These are phyloP conservation scores for Tretioscincus oriximinensis DNA, from an alignment of 2,113 vertebrate species.

Conservation along the genomic window DNA sequence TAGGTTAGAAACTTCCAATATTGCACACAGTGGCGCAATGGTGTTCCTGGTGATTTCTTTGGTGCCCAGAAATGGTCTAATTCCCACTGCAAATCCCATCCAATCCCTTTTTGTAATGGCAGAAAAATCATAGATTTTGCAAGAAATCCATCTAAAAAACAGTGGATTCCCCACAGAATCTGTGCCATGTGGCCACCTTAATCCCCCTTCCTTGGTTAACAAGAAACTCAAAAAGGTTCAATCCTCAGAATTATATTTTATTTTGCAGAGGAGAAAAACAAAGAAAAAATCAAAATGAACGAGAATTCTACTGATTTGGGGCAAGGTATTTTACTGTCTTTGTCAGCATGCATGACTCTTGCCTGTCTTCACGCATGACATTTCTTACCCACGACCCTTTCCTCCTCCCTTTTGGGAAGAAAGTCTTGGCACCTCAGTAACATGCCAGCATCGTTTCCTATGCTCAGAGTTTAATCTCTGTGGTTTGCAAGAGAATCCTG, in stretches of 20 bases:
- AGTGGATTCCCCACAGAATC: too few relatives aligned
- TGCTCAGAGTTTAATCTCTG: conserved; percentile 19
- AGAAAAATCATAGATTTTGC: too few relatives aligned
- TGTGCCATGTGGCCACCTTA: background rate
- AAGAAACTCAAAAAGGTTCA: background rate
- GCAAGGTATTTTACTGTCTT: conserved; percentile 66
- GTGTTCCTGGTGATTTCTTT: too few relatives aligned
- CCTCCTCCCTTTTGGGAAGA: conserved; percentile 27
- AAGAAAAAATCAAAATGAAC: conserved; percentile 68
- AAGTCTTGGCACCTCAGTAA: background rate
- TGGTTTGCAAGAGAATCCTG: conserved; percentile 52
- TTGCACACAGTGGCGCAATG: too few relatives aligned
- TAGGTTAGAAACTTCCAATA: too few relatives aligned
- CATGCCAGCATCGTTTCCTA: conserved; percentile 23
- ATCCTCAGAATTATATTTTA: conserved; percentile 7
- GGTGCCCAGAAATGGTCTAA: too few relatives aligned
- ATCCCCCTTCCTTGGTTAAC: background rate
- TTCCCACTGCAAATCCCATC: too few relatives aligned
- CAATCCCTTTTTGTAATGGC: too few relatives aligned
- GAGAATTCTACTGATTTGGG: conserved; percentile 66
- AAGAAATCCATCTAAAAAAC: too few relatives aligned
- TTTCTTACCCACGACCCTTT: conserved; percentile 15
- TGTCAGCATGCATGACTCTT: conserved; percentile 37
- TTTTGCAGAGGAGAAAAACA: conserved; percentile 75
- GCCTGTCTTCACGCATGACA: conserved; percentile 39